Percentiles rank a stretch among this genome's conserved stretches.
Evolutionary conservation across 1,140 invertebrate species (phyloP).

Genomic region (Macrocentrus cingulum): DNA sequence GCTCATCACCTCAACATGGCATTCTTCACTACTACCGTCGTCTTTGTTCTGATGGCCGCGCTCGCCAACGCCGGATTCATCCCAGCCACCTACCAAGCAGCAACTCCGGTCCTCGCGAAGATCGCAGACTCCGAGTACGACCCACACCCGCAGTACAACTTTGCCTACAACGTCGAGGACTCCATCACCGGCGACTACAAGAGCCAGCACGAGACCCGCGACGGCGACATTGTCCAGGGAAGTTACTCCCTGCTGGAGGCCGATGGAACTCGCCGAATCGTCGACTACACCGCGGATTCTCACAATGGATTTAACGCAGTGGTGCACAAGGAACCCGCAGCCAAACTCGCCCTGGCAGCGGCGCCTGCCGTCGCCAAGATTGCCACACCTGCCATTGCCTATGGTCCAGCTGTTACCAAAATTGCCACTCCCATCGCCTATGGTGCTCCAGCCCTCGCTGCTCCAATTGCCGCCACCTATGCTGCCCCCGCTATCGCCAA

Average conservation of each 20-base stretch:
- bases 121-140: slow-evolving; percentile 29
- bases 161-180: slow-evolving; percentile 36
- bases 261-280: slow-evolving; percentile 60
- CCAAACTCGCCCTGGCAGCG: slow-evolving; percentile 24
- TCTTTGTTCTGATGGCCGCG: slow-evolving; percentile 39
- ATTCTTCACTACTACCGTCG: slow-evolving; percentile 31
- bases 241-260: slow-evolving; percentile 64
- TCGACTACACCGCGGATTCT: slow-evolving; percentile 57
- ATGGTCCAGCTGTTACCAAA: slow-evolving; percentile 28
- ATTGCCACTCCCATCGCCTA: slow-evolving; percentile 26
- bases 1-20: slow-evolving; percentile 12
- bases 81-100: slow-evolving; percentile 30
- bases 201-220: slow-evolving; percentile 61
- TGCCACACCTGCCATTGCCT: slow-evolving; percentile 22
- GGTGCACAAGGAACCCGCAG: slow-evolving; percentile 40
- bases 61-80: slow-evolving; percentile 36
- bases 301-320: slow-evolving; percentile 56
- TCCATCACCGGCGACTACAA: slow-evolving; percentile 61
- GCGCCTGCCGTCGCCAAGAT: slow-evolving; percentile 15
- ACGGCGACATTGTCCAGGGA: slow-evolving; percentile 65
- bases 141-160: slow-evolving; percentile 37
- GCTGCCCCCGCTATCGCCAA: slow-evolving; percentile 9
- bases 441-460: slow-evolving; percentile 22
- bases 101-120: slow-evolving; percentile 18
- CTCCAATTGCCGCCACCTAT: slow-evolving; percentile 11